Conservation (phyloP, 2,888 invertebrate genomes). For the Ecliptopera silaceata region DNA sequence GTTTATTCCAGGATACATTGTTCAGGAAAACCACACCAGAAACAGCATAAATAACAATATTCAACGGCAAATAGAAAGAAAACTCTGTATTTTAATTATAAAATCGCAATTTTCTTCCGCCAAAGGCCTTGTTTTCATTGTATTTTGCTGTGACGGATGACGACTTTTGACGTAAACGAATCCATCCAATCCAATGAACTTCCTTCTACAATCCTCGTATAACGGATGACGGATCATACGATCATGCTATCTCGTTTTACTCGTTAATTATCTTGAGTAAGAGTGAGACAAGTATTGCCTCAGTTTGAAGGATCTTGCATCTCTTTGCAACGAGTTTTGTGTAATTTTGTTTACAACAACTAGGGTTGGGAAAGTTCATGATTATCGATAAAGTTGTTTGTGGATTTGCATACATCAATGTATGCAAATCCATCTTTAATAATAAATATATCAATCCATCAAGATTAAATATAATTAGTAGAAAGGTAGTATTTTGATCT, state of each 20-base stretch:
- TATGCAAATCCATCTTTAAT: no score
- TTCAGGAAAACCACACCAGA: slow-evolving; percentile 40
- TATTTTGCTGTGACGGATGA: slow-evolving; percentile 32
- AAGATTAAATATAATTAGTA: no score
- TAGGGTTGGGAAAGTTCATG: slow-evolving; percentile 48
- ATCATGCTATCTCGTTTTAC: slow-evolving; percentile 57
- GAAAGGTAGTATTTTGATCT: no score
- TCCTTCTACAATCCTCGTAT: slow-evolving; percentile 22
- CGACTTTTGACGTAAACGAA: slow-evolving; percentile 25
- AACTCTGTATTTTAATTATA: slow-evolving; percentile 40
- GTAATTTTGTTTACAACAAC: slow-evolving; percentile 37
- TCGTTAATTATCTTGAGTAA: slow-evolving; percentile 31
- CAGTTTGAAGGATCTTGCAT: slow-evolving; percentile 42
- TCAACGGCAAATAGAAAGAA: slow-evolving; percentile 38
- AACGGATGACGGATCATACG: slow-evolving; percentile 71
- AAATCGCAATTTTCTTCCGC: slow-evolving; percentile 53
- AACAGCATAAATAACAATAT: slow-evolving; percentile 43
- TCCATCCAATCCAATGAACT: slow-evolving; percentile 49
- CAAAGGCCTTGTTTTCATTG: slow-evolving; percentile 59
- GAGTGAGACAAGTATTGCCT: slow-evolving; percentile 50
- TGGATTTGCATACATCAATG: not conserved
- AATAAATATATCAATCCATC: no score
- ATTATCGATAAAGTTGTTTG: slow-evolving; percentile 37
- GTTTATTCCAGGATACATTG: slow-evolving; percentile 73
- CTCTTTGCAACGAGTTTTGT: slow-evolving; percentile 41